phyloP scores from a whole-genome alignment of 2,797 vertebrate species.

The Myioborus miniatus region DNA sequence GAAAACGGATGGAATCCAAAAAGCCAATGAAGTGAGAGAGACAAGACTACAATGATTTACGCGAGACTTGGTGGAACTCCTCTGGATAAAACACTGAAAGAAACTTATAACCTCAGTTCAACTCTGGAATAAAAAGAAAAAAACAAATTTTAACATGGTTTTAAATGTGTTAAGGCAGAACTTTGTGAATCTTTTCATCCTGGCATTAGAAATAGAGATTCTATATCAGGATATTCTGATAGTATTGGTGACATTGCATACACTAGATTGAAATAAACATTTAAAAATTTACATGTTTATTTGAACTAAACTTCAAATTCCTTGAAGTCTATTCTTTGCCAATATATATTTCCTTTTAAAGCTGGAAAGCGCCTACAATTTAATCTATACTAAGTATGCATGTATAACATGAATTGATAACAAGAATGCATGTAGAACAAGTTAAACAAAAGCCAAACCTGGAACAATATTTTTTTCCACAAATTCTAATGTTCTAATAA shows the following conservation, averaged over 20 bases:
- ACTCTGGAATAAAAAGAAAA: neutral
- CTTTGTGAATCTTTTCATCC: conserved; percentile 3
- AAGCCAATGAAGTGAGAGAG: conserved; percentile 43
- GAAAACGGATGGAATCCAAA: conserved; percentile 46
- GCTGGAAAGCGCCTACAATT: neutral
- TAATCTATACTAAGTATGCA: neutral
- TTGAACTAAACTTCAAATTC: neutral
- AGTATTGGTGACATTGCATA: neutral
- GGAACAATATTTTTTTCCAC: neutral
- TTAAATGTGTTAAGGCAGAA: neutral
- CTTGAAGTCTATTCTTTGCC: neutral
- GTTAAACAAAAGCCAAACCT: neutral
- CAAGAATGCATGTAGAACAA: neutral
- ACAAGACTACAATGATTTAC: conserved; percentile 49
- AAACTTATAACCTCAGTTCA: neutral
- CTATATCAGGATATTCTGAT: neutral
- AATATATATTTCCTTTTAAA: neutral
- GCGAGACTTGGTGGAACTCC: neutral
- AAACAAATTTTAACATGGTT: neutral
- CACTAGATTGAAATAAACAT: conserved; percentile 15
- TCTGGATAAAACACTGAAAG: neutral
- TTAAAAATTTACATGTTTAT: neutral
- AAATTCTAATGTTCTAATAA: neutral
- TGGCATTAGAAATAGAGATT: conserved; percentile 15
- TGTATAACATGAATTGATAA: neutral